Conservation (phyloP, 2,797 vertebrate genomes). For the Eleutherodactylus coqui region DNA sequence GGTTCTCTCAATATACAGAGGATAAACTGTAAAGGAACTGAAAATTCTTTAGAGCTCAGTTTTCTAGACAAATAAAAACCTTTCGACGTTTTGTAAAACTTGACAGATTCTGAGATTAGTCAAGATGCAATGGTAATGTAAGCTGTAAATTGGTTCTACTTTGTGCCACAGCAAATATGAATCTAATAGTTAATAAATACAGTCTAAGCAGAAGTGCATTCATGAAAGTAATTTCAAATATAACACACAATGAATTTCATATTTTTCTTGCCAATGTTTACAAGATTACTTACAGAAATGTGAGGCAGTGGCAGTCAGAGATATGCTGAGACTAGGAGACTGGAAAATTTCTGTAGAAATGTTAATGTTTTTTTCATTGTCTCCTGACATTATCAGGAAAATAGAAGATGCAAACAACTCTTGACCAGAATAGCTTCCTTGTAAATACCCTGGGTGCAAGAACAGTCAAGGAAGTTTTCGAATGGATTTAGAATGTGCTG, state of each 20-base stretch:
- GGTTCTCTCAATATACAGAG: background rate
- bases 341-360: constrained; percentile 83
- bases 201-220: background rate
- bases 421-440: constrained; percentile 78
- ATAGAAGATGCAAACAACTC: constrained; percentile 93
- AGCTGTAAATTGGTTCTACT: background rate
- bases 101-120: background rate
- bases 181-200: background rate
- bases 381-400: constrained; percentile 88
- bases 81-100: fast-evolving
- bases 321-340: constrained; percentile 87
- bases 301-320: constrained; percentile 89
- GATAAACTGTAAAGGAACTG: background rate
- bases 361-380: constrained; percentile 76
- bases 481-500: constrained; percentile 33
- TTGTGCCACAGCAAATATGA: background rate
- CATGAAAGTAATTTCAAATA: constrained; percentile 15
- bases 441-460: constrained; percentile 76
- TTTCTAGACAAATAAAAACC: background rate
- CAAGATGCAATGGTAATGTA: background rate
- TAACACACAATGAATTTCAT: constrained; percentile 44
- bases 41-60: background rate
- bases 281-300: constrained; percentile 82
- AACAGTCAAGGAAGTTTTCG: constrained; percentile 78
- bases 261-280: constrained; percentile 2